A percentile compares a stretch with the other conserved stretches of the same genome.
Evolutionary conservation across 2,797 vertebrate species (phyloP).

Genomic region (Sitta carolinensis): DNA sequence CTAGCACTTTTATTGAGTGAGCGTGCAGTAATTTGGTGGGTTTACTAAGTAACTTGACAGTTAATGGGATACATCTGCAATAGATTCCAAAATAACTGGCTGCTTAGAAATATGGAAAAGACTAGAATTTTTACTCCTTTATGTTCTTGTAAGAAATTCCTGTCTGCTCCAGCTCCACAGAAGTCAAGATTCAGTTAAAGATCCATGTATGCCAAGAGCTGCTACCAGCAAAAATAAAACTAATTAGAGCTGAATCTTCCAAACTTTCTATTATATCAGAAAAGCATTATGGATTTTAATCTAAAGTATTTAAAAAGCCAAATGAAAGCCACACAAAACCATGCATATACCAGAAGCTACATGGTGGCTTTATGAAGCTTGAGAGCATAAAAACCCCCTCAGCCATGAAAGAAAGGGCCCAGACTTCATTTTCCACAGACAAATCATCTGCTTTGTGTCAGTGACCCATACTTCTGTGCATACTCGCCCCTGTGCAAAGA

Average conservation of each 20-base stretch:
- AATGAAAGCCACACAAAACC: neutral
- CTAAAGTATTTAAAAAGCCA: neutral
- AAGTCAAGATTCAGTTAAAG: neutral
- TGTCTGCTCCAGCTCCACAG: neutral
- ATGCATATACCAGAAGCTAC: neutral
- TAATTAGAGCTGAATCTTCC: neutral
- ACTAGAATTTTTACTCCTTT: neutral
- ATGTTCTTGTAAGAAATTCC: neutral
- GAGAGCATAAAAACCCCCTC: neutral
- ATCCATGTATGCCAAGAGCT: neutral
- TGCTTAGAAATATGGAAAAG: conserved; percentile 39
- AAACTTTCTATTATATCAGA: neutral
- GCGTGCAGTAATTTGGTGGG: conserved; percentile 48
- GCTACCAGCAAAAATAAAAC: neutral
- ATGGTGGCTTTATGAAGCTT: neutral
- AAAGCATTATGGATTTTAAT: conserved; percentile 19
- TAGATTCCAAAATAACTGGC: conserved; percentile 42
- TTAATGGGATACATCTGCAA: conserved; percentile 62
- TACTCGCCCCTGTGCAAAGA: neutral
- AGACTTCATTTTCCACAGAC: neutral
- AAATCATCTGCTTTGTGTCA: neutral
- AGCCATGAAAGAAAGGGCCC: neutral
- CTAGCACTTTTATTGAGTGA: conserved; percentile 60
- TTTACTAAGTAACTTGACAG: conserved; percentile 65
- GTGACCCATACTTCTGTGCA: neutral